Evolutionary conservation across 2,113 vertebrate species (phyloP).

Genomic region (Phrynocephalus versicolor): DNA sequence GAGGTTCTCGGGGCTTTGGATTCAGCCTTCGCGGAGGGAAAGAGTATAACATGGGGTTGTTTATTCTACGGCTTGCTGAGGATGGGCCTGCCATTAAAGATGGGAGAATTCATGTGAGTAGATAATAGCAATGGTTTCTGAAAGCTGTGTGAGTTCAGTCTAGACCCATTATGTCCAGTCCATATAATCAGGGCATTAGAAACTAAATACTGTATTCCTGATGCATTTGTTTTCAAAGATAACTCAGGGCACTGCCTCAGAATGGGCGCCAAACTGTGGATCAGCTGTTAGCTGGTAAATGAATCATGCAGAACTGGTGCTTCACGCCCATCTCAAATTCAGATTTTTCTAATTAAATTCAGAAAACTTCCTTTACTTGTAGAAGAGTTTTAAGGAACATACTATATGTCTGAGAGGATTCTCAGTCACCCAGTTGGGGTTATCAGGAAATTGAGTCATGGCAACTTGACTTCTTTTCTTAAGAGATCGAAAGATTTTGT

Average conservation of each 20-base stretch:
- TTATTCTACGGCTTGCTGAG: constrained; percentile 94
- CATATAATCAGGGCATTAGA: not conserved
- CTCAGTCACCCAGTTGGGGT: too few species aligned
- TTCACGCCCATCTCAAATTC: too few species aligned
- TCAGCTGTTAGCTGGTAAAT: too few species aligned
- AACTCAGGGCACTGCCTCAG: too few species aligned
- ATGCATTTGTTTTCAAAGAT: too few species aligned
- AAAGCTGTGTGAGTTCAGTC: not conserved
- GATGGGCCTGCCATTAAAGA: constrained; percentile 92
- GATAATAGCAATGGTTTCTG: constrained; percentile 56
- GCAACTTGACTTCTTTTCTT: too few species aligned
- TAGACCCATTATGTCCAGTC: not conserved
- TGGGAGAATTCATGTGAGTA: constrained; percentile 91
- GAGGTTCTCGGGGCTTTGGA: constrained; percentile 91
- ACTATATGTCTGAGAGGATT: too few species aligned
- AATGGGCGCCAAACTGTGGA: too few species aligned
- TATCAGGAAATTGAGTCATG: too few species aligned
- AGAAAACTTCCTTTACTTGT: not conserved
- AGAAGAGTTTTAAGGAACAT: constrained; percentile 3
- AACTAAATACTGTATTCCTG: not conserved
- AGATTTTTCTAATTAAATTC: not conserved
- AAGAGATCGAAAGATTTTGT: too few species aligned
- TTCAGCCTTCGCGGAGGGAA: constrained; percentile 97
- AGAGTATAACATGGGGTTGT: constrained; percentile 98
- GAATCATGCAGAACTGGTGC: too few species aligned